Conservation (phyloP, 1,140 invertebrate species). For the Lasaia peninsularis region DNA sequence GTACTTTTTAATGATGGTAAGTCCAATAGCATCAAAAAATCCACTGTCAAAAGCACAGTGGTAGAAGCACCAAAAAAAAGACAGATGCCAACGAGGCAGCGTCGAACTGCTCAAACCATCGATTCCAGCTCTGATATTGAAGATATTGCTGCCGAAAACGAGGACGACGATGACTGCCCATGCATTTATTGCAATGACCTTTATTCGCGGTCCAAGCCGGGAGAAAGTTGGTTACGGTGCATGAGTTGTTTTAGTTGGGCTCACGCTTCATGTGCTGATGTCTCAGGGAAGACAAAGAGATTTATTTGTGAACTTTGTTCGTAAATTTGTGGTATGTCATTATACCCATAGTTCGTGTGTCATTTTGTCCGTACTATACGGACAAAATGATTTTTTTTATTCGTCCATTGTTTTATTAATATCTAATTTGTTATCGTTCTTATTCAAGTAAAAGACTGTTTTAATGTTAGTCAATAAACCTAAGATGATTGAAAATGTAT, state of each 20-base stretch:
- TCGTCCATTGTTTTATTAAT: not conserved
- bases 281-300: conserved; percentile 22
- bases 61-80: not conserved
- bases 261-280: conserved; percentile 25
- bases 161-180: conserved; percentile 14
- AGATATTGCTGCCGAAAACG: conserved; percentile 1
- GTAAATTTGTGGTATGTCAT: not conserved
- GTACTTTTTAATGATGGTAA: not conserved
- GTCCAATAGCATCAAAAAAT: not conserved
- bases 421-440: not conserved
- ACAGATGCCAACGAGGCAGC: not conserved
- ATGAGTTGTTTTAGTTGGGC: conserved; percentile 23
- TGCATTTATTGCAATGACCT: conserved; percentile 15
- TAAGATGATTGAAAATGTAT: not conserved
- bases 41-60: not conserved
- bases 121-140: conserved; percentile 7
- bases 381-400: not conserved
- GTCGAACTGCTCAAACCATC: not conserved
- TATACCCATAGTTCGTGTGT: not conserved
- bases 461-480: not conserved
- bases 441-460: not conserved
- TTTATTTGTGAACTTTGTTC: conserved; percentile 28
- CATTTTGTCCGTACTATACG: not conserved
- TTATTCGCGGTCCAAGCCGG: conserved; percentile 20
- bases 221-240: conserved; percentile 23